Evolutionary conservation across 2,888 invertebrate genomes (phyloP).

Genomic region (Ferdinandea cuprea): DNA sequence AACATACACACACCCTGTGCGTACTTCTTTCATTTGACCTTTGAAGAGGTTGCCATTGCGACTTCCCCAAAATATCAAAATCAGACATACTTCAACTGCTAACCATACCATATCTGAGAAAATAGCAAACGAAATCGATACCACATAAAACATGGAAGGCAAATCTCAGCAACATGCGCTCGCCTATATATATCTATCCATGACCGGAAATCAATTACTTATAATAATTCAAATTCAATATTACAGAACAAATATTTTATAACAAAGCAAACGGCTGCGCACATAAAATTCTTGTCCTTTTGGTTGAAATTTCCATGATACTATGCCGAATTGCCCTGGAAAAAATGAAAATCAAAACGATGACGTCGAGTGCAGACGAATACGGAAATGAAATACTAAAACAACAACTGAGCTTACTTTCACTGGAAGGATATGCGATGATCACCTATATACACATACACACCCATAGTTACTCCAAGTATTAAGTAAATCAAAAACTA

Average conservation of each 20-base stretch:
- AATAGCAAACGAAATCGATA: constrained; percentile 43
- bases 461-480: not conserved
- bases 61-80: not conserved
- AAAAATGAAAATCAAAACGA: not conserved
- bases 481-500: constrained; percentile 69
- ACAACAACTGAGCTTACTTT: constrained; percentile 43
- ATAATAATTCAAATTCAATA: constrained; percentile 72
- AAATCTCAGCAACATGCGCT: constrained; percentile 22
- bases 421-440: constrained; percentile 8
- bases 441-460: constrained; percentile 1
- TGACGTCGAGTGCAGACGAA: constrained; percentile 21
- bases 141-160: constrained; percentile 43
- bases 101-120: not conserved
- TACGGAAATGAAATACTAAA: not conserved
- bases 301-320: constrained; percentile 9
- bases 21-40: not conserved
- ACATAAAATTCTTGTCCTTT: constrained; percentile 11
- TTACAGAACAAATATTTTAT: constrained; percentile 69
- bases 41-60: not conserved
- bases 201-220: constrained; percentile 72
- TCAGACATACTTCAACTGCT: constrained; percentile 6
- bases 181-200: constrained; percentile 50
- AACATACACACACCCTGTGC: not conserved
- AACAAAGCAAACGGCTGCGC: constrained; percentile 55
- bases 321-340: not conserved